Percentiles rank a stretch among this genome's conserved stretches.
Evolutionary conservation across 1,140 invertebrate species (phyloP).

Genomic region (Neuroterus valhalla): DNA sequence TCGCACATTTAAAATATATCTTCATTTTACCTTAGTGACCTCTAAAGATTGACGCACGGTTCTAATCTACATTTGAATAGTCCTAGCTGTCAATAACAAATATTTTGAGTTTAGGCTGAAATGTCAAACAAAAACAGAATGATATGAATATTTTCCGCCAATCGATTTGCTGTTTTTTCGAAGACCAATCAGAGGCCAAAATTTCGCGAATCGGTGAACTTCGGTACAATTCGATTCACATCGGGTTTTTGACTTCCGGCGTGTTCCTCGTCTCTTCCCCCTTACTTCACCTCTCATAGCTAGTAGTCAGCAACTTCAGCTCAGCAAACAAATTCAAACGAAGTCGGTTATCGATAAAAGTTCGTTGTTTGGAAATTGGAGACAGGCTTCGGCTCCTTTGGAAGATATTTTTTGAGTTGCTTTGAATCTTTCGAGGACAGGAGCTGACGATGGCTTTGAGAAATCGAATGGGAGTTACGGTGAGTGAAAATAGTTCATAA

Average conservation of each 20-base stretch:
- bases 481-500: constrained; percentile 49
- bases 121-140: not conserved
- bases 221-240: not conserved
- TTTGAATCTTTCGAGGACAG: constrained; percentile 3
- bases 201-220: not conserved
- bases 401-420: not conserved
- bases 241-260: not conserved
- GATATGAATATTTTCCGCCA: not conserved
- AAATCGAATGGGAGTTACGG: constrained; percentile 58
- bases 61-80: no score
- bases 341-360: constrained; percentile 5
- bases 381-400: not conserved
- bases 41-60: no score
- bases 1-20: no score
- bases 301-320: not conserved
- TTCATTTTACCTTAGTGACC: no score
- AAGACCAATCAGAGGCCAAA: not conserved
- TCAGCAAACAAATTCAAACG: constrained; percentile 15
- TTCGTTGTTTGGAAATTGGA: not conserved
- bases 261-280: not conserved
- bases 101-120: not conserved
- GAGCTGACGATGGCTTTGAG: constrained; percentile 61
- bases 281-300: not conserved
- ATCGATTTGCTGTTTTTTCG: not conserved
- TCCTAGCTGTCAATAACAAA: not conserved